These are phyloP conservation scores for Otis tarda DNA, from an alignment of 2,113 vertebrate species.

Conservation along the genomic window DNA sequence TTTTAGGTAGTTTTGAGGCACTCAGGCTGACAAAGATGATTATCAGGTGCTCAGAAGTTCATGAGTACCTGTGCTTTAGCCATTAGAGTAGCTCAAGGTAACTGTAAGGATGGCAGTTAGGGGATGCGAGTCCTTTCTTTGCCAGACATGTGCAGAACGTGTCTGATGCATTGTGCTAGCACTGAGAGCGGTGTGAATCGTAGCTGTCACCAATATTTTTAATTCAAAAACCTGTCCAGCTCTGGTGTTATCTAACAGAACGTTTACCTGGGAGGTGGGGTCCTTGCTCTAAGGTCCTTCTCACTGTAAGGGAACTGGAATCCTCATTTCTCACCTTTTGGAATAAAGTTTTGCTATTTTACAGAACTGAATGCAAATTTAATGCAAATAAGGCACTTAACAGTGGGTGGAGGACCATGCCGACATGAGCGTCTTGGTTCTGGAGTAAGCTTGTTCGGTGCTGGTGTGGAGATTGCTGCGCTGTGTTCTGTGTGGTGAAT, in stretches of 20 bases:
- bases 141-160: background rate
- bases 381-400: background rate
- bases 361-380: background rate
- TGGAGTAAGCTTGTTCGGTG: background rate
- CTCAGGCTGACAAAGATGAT: background rate
- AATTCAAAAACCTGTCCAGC: background rate
- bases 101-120: background rate
- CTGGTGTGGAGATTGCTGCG: background rate
- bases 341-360: background rate
- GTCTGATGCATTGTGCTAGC: background rate
- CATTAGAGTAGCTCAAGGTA: background rate
- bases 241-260: background rate
- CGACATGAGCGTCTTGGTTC: background rate
- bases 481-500: background rate
- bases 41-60: background rate
- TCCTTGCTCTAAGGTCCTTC: background rate
- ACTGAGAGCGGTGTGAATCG: background rate
- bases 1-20: background rate
- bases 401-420: background rate
- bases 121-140: background rate
- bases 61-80: background rate
- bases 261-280: background rate
- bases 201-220: background rate
- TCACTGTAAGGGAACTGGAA: background rate
- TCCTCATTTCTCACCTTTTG: background rate